Conservation (phyloP, 2,113 vertebrate genomes). For the Sebastes schlegelii region DNA sequence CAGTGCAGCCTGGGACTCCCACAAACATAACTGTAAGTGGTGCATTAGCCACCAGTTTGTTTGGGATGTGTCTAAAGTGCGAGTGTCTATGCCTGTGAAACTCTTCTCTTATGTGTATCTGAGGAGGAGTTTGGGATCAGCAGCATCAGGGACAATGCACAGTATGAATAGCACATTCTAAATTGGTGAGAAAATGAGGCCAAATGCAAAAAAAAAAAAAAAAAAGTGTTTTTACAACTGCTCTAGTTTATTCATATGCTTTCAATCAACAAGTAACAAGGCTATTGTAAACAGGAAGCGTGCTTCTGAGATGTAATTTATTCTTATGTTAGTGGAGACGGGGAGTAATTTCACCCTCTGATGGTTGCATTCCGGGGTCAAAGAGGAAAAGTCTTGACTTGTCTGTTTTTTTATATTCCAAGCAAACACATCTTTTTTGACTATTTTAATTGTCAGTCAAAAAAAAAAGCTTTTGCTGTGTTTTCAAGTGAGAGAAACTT, state of each 20-base stretch:
- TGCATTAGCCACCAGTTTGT: conserved; percentile 6
- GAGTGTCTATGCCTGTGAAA: background rate
- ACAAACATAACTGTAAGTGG: background rate
- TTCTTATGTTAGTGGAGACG: conserved; percentile 36
- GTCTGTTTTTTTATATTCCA: background rate
- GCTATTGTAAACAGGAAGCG: conserved; percentile 60
- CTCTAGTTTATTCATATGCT: conserved; percentile 26
- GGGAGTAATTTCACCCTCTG: conserved; percentile 40
- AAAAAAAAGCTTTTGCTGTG: background rate
- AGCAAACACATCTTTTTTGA: background rate
- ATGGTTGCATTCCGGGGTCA: conserved; percentile 41
- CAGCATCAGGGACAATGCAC: background rate
- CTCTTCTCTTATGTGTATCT: background rate
- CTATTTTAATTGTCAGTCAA: background rate
- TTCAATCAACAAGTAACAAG: conserved; percentile 31
- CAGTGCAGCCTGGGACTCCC: background rate
- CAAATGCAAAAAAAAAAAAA: background rate
- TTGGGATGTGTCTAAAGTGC: background rate
- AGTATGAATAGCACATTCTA: conserved; percentile 3
- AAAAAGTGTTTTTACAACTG: conserved; percentile 5
- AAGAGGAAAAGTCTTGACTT: conserved; percentile 23
- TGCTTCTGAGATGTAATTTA: conserved; percentile 45
- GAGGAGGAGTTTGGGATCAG: background rate
- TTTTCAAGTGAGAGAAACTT: background rate
- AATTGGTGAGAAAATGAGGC: conserved; percentile 23